phyloP scores from a whole-genome alignment of 2,113 vertebrate genomes.

The Ellobius talpinus region DNA sequence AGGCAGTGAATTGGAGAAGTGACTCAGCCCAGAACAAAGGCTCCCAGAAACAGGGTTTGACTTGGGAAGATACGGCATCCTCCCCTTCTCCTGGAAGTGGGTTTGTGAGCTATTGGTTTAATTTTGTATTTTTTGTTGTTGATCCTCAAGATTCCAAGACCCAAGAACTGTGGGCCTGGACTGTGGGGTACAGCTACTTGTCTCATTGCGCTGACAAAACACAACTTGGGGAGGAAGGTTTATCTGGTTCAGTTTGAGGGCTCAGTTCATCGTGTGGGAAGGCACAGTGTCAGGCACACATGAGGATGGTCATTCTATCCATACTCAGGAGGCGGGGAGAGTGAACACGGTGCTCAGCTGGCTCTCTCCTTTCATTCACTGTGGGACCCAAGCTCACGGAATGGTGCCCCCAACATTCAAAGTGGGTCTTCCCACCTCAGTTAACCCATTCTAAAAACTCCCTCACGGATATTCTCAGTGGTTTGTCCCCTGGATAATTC shows the following conservation, averaged over 20 bases:
- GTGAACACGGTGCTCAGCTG: not conserved
- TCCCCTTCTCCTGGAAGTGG: too few species aligned
- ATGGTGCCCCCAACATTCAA: not conserved
- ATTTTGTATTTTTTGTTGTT: not conserved
- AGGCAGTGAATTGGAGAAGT: not conserved
- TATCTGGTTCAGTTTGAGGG: not conserved
- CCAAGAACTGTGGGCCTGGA: too few species aligned
- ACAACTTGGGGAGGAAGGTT: not conserved
- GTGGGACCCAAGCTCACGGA: too few species aligned
- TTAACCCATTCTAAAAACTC: not conserved
- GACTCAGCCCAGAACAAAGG: accelerated
- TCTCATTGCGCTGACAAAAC: not conserved
- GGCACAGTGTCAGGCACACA: not conserved
- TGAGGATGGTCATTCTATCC: too few species aligned
- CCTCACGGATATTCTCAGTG: not conserved
- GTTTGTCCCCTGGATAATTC: not conserved
- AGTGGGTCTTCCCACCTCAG: not conserved
- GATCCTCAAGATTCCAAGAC: not conserved
- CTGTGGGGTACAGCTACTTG: not conserved
- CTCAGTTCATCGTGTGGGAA: not conserved
- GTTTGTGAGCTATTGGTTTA: not conserved
- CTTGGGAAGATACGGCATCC: not conserved
- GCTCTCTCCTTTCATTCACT: not conserved
- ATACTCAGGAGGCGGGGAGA: not conserved
- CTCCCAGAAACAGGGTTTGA: too few species aligned